These are phyloP conservation scores for Amiota minor DNA, from an alignment of 2,888 invertebrate species.

Conservation along the genomic window DNA sequence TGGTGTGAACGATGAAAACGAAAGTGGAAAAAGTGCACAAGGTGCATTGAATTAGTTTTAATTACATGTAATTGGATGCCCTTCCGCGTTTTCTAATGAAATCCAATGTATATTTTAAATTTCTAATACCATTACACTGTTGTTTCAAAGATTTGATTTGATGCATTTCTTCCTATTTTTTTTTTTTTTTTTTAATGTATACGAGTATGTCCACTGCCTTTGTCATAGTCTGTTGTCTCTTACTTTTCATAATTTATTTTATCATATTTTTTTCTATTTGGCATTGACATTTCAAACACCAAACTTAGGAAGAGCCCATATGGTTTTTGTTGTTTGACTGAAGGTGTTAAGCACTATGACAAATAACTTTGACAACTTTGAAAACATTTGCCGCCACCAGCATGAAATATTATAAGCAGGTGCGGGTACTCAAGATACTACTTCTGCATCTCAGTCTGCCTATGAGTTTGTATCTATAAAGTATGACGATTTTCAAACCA, in stretches of 20 bases:
- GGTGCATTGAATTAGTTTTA: slow-evolving; percentile 34
- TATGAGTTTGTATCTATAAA: no score
- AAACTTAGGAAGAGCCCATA: slow-evolving; percentile 3
- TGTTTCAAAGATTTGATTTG: neutral
- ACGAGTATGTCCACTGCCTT: neutral
- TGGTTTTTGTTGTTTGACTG: slow-evolving; percentile 8
- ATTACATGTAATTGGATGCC: slow-evolving; percentile 41
- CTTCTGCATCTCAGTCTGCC: no score
- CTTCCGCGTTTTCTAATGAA: slow-evolving; percentile 50
- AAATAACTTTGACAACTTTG: neutral
- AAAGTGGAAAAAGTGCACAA: slow-evolving; percentile 19
- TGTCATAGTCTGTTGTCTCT: neutral
- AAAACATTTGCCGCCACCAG: neutral
- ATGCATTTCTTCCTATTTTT: neutral
- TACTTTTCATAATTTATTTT: neutral
- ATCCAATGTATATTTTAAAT: no score
- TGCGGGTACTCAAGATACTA: neutral
- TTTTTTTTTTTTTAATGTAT: no score
- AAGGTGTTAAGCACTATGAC: slow-evolving; percentile 16
- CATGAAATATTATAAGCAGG: neutral
- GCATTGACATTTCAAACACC: slow-evolving; percentile 44
- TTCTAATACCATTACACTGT: neutral
- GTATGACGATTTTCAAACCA: no score
- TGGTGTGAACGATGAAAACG: neutral
- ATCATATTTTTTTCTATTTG: slow-evolving; percentile 32